A percentile compares a stretch with the other conserved stretches of the same genome.
Evolutionary conservation across 1,140 invertebrate species (phyloP).

Genomic region (Chymomyza costata): DNA sequence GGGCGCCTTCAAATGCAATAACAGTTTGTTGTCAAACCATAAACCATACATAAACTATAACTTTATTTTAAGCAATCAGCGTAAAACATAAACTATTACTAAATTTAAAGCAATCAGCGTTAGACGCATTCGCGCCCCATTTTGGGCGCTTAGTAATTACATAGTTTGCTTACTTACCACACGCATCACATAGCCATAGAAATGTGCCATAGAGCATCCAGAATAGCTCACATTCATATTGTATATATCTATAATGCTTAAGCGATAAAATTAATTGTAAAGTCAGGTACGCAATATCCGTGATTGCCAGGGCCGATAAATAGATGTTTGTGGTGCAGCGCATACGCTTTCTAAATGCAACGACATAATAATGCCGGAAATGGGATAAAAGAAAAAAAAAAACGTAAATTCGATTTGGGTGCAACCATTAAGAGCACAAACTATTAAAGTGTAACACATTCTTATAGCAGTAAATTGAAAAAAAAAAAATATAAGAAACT

Average conservation of each 20-base stretch:
- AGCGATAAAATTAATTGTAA: conserved; percentile 82
- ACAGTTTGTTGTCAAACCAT: no score
- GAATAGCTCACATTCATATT: conserved; percentile 58
- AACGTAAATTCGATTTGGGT: no score
- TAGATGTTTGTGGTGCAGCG: conserved; percentile 86
- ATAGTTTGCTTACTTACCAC: conserved; percentile 67
- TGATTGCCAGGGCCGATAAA: conserved; percentile 83
- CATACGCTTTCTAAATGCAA: conserved; percentile 80
- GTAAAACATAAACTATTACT: no score
- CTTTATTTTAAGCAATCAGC: no score
- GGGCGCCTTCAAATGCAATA: no score
- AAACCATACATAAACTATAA: no score
- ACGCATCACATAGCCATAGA: conserved; percentile 64
- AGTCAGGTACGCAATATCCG: conserved; percentile 83
- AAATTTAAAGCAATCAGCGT: no score
- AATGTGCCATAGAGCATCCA: conserved; percentile 55
- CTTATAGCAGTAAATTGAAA: conserved; percentile 10
- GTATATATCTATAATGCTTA: conserved; percentile 78
- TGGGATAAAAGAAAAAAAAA: conserved; percentile 14
- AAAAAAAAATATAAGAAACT: conserved; percentile 28
- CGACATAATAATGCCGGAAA: conserved; percentile 19
- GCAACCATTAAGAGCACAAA: no score
- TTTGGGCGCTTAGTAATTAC: no score
- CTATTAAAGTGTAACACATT: no score
- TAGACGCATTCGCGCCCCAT: no score